Evolutionary conservation across 2,888 invertebrate genomes (phyloP).

Genomic region (Lampropteryx suffumata): DNA sequence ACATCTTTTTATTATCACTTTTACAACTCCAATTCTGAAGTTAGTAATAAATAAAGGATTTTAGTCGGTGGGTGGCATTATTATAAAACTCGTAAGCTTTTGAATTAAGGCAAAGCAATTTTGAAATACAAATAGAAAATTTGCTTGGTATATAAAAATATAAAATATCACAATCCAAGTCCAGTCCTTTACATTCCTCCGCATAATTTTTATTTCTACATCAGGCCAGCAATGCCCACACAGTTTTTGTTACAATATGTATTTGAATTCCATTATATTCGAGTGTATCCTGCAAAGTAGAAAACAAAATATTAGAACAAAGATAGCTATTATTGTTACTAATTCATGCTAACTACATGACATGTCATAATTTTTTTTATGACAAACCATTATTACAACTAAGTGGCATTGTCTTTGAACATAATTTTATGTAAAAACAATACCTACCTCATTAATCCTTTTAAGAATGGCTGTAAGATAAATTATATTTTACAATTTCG

Average conservation of each 20-base stretch:
- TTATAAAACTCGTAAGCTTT: too few relatives aligned
- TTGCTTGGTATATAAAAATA: conserved; percentile 37
- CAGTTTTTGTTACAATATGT: conserved; percentile 68
- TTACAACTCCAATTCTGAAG: neutral
- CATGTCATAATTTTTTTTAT: too few relatives aligned
- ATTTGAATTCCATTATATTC: conserved; percentile 76
- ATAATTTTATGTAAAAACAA: too few relatives aligned
- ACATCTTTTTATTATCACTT: conserved; percentile 12
- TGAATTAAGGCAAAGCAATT: too few relatives aligned
- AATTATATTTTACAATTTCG: conserved; percentile 7
- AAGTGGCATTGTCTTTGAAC: too few relatives aligned
- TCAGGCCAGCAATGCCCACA: conserved; percentile 70
- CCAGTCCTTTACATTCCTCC: conserved; percentile 17
- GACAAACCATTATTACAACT: too few relatives aligned
- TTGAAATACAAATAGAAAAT: neutral
- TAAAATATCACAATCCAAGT: conserved; percentile 38
- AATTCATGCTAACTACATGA: too few relatives aligned
- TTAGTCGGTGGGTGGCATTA: conserved; percentile 17
- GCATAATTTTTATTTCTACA: conserved; percentile 1
- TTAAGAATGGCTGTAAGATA: conserved; percentile 17
- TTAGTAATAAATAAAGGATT: neutral
- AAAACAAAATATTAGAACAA: conserved; percentile 36
- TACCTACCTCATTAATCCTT: conserved; percentile 17
- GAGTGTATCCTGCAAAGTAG: conserved; percentile 74
- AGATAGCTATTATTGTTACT: neutral